Base-by-base conservation (phyloP, 2,113 vertebrate species). In the Gadus macrocephalus region DNA sequence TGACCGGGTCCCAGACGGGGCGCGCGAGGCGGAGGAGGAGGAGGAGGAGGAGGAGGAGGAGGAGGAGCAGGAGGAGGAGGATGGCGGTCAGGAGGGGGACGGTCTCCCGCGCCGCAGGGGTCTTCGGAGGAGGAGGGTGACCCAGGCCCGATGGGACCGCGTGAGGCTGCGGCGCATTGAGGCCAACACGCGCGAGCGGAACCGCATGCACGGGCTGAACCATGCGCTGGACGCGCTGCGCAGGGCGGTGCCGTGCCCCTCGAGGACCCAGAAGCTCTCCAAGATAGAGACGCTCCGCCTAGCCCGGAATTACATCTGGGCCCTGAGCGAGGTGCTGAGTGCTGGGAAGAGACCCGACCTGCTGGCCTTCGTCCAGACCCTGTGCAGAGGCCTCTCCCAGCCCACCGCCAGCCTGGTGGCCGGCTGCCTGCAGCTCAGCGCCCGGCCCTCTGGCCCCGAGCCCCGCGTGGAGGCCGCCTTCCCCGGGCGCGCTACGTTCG, bases 221-320 rank as follows among this genome's bases (percentile, higher is more conserved):
- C 93, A 94, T 0, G 95, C 95, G 4, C 83, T 97, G 90, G 95
- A 97, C 91, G 94, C 92, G 88, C 92, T 97, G 84, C 90, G 95
- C 63, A 96, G 95, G 88, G 95, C 96, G 67, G 95, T 97, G 74
- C 95, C 95, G 60, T 97, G 95, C 70, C 96, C 96, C 75, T 96
- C 95, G 59, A 96, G 95, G 91, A 96, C 95, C 25, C 95, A 97
- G 74, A 97, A 96, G 89, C 92, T 97, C 59, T 96, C 95, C 76
- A 96, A 97, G 89, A 96, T 96, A 75, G 95, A 96, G 90, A 96
- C 95, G 35, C 87, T 96, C 76, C 94, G 95, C 69, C 88, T 96
- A 65, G 95, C 95, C 66, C 96, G 96, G 88, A 95, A 95, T 89
- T 96, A 96, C 81, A 96, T 96, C 83, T 96, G 95, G 95, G 94